Conservation (phyloP, 2,888 invertebrate species). For the Brenthis daphne region DNA sequence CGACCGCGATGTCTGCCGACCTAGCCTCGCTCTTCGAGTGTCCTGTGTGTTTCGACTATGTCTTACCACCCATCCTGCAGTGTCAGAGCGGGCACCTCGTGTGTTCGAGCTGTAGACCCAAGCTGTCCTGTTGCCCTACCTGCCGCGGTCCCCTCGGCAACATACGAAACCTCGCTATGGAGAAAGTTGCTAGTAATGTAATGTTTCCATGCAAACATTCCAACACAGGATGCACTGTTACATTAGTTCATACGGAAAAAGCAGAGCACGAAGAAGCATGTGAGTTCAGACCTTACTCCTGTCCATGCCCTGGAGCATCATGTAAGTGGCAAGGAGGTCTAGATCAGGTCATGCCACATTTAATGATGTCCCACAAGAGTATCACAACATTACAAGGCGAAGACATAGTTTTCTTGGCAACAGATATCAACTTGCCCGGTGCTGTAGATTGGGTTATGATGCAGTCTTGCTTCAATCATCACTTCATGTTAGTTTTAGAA, state of each 20-base stretch:
- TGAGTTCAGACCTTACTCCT: constrained; percentile 98
- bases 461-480: constrained; percentile 99
- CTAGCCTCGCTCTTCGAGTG: constrained; percentile 96
- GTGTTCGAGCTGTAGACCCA: constrained; percentile 98
- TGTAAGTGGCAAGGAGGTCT: constrained; percentile 99
- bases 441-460: constrained; percentile 99
- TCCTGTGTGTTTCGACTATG: constrained; percentile 99
- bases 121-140: constrained; percentile 98
- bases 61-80: constrained; percentile 98
- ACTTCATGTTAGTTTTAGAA: constrained; percentile 99
- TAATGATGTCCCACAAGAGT: constrained; percentile 98
- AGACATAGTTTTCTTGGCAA: constrained; percentile 99
- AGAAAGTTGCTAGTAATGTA: constrained; percentile 98
- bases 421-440: constrained; percentile 99
- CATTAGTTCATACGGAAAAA: constrained; percentile 97
- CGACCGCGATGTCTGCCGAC: constrained; percentile 90
- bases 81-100: constrained; percentile 99
- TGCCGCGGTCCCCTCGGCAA: constrained; percentile 98
- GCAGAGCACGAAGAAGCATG: constrained; percentile 99
- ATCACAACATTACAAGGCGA: constrained; percentile 99
- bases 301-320: constrained; percentile 99
- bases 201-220: constrained; percentile 99
- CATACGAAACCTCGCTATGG: constrained; percentile 99
- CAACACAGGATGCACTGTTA: constrained; percentile 95
- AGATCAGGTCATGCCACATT: constrained; percentile 99